Percentiles rank a stretch among this genome's conserved stretches.
Conservation (phyloP, 2,888 invertebrate genomes). For the Macropis europaea region DNA sequence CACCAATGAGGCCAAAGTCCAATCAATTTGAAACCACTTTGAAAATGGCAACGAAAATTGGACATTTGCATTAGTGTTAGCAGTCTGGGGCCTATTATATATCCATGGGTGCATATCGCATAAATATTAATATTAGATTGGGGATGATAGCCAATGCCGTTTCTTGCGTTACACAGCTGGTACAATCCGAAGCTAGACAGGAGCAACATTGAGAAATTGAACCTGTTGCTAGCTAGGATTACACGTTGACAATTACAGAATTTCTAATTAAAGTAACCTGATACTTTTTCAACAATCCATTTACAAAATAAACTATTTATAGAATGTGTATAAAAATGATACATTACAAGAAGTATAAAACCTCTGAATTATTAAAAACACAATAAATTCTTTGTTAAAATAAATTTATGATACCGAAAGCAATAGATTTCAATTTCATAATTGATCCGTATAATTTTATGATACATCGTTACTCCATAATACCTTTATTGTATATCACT, state of each 20-base stretch:
- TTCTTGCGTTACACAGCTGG: conserved; percentile 49
- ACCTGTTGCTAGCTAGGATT: conserved; percentile 71
- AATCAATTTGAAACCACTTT: conserved; percentile 74
- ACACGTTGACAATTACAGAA: conserved; percentile 23
- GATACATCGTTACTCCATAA: conserved; percentile 1
- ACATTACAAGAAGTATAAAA: neutral
- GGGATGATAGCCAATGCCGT: conserved; percentile 43
- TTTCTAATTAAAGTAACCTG: conserved; percentile 8
- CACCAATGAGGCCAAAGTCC: conserved; percentile 79
- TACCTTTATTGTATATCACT: conserved; percentile 44
- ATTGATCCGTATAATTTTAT: conserved; percentile 9
- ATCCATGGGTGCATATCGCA: conserved; percentile 62
- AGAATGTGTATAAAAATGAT: neutral
- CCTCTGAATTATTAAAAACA: neutral
- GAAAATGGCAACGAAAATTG: conserved; percentile 76
- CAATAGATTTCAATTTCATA: too few species aligned
- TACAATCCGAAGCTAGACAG: conserved; percentile 71
- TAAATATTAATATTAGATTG: conserved; percentile 44
- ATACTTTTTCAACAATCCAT: neutral
- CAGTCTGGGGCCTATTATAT: conserved; percentile 72
- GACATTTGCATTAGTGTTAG: conserved; percentile 79
- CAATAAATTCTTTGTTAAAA: neutral
- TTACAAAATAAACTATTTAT: neutral
- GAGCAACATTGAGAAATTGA: conserved; percentile 74
- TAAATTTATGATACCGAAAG: too few species aligned